Conservation (phyloP, 1,140 invertebrate species). For the Magallana angulata region DNA sequence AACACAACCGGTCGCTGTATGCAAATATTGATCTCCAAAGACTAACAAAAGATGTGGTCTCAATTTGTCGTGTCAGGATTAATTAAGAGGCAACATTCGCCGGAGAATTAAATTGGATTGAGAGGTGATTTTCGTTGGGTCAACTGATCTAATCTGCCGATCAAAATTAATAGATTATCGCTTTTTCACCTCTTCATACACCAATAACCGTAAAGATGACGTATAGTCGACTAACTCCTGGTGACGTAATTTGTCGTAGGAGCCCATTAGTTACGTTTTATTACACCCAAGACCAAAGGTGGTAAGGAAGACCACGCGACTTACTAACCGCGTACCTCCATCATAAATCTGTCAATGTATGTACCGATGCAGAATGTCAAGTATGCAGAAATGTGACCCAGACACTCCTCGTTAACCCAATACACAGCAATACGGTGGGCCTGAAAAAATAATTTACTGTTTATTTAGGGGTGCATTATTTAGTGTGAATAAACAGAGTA, state of each 20-base stretch:
- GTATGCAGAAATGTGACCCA: constrained; percentile 4
- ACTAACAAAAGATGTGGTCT: background rate
- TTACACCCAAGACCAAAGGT: background rate
- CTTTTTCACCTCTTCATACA: background rate
- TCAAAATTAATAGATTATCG: background rate
- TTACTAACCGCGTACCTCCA: background rate
- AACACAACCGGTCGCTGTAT: background rate
- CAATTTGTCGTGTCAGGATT: background rate
- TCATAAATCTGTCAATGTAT: constrained; percentile 7
- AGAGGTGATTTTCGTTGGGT: background rate
- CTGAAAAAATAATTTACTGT: background rate
- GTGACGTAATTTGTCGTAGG: background rate
- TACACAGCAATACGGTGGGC: background rate
- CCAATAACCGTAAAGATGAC: background rate
- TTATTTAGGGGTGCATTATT: constrained; percentile 14
- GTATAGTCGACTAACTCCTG: background rate
- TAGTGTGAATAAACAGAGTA: background rate
- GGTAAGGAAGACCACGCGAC: background rate
- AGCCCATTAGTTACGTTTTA: background rate
- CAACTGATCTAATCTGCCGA: background rate
- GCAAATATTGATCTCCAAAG: constrained; percentile 6
- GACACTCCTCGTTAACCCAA: constrained; percentile 1
- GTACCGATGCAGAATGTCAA: background rate
- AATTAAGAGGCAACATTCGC: background rate
- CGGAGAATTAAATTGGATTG: too few species aligned